Evolutionary conservation across 2,888 invertebrate species (phyloP).

Genomic region (Clitarchus hookeri): DNA sequence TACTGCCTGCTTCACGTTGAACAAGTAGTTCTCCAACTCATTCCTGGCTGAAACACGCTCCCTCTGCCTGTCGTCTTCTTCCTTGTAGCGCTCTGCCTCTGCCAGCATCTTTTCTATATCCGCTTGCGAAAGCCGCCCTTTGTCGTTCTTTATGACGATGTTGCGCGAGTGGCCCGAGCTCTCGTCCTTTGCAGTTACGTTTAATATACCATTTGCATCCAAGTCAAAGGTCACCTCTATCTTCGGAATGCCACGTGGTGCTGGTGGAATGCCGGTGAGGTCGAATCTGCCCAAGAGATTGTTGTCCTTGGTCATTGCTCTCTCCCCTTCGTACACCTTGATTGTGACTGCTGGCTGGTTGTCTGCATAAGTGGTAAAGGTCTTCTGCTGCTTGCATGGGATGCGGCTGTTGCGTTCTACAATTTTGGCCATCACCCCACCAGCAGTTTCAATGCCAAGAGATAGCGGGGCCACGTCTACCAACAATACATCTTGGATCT

Average conservation of each 20-base stretch:
- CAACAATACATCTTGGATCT: conserved; percentile 77
- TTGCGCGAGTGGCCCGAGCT: conserved; percentile 72
- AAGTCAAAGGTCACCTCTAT: conserved; percentile 84
- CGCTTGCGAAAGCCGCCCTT: conserved; percentile 77
- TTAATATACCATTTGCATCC: conserved; percentile 86
- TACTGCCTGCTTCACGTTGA: conserved; percentile 51
- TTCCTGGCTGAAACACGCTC: conserved; percentile 56
- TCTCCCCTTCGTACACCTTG: conserved; percentile 79
- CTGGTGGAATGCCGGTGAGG: conserved; percentile 80
- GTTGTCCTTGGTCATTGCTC: conserved; percentile 90
- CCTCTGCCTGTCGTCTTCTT: conserved; percentile 53
- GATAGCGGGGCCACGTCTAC: conserved; percentile 69
- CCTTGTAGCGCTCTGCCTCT: conserved; percentile 76
- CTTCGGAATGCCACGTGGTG: conserved; percentile 79
- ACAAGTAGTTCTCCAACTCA: conserved; percentile 53
- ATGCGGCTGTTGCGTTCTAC: conserved; percentile 81
- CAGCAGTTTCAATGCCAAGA: conserved; percentile 81
- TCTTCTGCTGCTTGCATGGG: conserved; percentile 72
- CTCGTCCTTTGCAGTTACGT: conserved; percentile 64
- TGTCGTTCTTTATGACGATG: conserved; percentile 83
- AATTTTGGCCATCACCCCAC: conserved; percentile 79
- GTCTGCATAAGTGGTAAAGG: conserved; percentile 80
- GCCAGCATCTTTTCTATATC: conserved; percentile 80
- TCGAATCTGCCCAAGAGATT: conserved; percentile 82
- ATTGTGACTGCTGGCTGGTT: conserved; percentile 78